These are phyloP conservation scores for Asbolus verrucosus DNA, from an alignment of 1,140 invertebrate species.

Conservation along the genomic window DNA sequence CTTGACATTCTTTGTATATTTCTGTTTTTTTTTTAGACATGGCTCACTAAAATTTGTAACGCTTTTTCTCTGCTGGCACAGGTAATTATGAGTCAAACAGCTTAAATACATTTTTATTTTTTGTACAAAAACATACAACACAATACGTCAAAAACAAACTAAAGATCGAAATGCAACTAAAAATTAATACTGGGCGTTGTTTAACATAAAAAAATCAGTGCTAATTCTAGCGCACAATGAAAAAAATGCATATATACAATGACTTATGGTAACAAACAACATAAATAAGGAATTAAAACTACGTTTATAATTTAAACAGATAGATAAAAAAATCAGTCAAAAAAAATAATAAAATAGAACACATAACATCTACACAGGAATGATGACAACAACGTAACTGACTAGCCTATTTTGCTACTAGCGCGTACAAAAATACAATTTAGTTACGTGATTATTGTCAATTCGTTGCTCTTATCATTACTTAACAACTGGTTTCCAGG, in stretches of 20 bases:
- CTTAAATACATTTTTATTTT: no score
- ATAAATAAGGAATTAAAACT: conserved; percentile 41
- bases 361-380: conserved; percentile 32
- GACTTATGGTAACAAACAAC: conserved; percentile 36
- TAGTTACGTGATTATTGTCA: not conserved
- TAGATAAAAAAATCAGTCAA: conserved; percentile 38
- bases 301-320: not conserved
- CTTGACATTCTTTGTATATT: no score
- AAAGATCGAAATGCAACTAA: conserved; percentile 11
- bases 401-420: conserved; percentile 19
- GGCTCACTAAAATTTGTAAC: no score
- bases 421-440: conserved; percentile 14
- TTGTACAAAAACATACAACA: conserved; percentile 31
- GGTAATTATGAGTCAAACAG: no score
- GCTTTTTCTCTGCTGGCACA: no score
- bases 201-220: conserved; percentile 15
- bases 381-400: conserved; percentile 24
- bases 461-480: conserved; percentile 4
- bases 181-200: conserved; percentile 38
- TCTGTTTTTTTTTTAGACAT: no score
- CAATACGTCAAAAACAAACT: conserved; percentile 12
- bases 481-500: conserved; percentile 70
- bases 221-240: conserved; percentile 6
- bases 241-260: conserved; percentile 7
- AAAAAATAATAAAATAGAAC: conserved; percentile 14